Conservation (phyloP, 2,797 vertebrate species). For the Acipenser oxyrinchus region DNA sequence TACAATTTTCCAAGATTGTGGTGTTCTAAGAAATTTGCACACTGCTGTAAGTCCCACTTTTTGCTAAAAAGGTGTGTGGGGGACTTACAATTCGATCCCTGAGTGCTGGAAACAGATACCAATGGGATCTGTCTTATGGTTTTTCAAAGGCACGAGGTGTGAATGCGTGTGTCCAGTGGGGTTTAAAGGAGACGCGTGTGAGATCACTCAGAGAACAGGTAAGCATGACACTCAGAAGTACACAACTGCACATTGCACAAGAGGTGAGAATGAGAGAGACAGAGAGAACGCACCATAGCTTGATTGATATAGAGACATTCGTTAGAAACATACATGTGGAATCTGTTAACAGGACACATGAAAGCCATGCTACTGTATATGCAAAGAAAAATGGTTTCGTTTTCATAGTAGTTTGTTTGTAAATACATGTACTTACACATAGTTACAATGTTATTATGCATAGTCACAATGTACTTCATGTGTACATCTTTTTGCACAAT, state of each 20-base stretch:
- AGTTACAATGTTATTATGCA: too few species aligned
- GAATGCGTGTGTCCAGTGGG: constrained; percentile 82
- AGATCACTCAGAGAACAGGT: constrained; percentile 61
- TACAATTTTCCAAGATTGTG: too few species aligned
- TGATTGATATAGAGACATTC: background rate
- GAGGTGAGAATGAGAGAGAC: background rate
- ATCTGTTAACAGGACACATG: too few species aligned
- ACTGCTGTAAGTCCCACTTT: background rate
- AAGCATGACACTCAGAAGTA: constrained; percentile 14
- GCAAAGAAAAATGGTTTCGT: too few species aligned
- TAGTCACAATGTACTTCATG: too few species aligned
- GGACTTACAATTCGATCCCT: too few species aligned
- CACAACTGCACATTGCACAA: background rate
- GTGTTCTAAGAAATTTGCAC: background rate
- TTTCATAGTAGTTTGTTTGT: too few species aligned
- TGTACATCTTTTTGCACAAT: too few species aligned
- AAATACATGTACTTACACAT: too few species aligned
- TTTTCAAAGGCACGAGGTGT: constrained; percentile 65
- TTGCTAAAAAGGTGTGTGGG: background rate
- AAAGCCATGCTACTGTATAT: too few species aligned
- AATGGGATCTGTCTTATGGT: constrained; percentile 7
- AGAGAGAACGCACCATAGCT: background rate
- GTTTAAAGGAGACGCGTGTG: constrained; percentile 68
- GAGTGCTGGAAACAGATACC: too few species aligned
- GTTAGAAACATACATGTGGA: too few species aligned